Evolutionary conservation across 2,888 invertebrate species (phyloP).

Genomic region (Biston betularia): DNA sequence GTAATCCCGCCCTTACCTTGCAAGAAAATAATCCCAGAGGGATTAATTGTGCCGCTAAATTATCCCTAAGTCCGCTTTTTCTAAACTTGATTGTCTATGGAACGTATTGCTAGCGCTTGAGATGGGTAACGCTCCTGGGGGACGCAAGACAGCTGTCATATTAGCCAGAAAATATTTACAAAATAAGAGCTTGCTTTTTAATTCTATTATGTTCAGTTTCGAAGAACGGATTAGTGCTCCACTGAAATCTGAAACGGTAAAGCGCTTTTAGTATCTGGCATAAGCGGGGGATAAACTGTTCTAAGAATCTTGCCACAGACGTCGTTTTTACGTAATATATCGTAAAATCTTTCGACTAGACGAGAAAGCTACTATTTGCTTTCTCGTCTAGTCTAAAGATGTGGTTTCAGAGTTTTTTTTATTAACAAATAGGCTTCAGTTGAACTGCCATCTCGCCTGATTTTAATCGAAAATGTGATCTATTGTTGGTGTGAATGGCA

Average conservation of each 20-base stretch:
- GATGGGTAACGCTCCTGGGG: conserved; percentile 30
- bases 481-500: no score
- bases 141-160: conserved; percentile 35
- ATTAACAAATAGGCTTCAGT: no score
- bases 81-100: conserved; percentile 40
- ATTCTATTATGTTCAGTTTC: conserved; percentile 21
- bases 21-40: conserved; percentile 60
- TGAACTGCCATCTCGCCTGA: no score
- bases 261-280: neutral
- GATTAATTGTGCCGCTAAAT: conserved; percentile 63
- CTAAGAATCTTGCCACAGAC: neutral
- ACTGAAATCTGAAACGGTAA: neutral
- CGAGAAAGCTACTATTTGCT: neutral
- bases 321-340: neutral
- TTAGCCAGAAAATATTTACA: conserved; percentile 28
- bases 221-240: conserved; percentile 11
- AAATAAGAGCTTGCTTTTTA: conserved; percentile 33
- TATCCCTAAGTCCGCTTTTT: conserved; percentile 55
- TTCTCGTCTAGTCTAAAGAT: neutral
- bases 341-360: neutral
- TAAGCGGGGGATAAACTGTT: neutral
- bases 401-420: no score
- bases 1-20: conserved; percentile 42
- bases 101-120: conserved; percentile 35
- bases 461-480: no score